A percentile compares a stretch with the other conserved stretches of the same genome.
Conservation (phyloP, 2,888 invertebrate genomes). For the Gonocerus acuteangulatus region DNA sequence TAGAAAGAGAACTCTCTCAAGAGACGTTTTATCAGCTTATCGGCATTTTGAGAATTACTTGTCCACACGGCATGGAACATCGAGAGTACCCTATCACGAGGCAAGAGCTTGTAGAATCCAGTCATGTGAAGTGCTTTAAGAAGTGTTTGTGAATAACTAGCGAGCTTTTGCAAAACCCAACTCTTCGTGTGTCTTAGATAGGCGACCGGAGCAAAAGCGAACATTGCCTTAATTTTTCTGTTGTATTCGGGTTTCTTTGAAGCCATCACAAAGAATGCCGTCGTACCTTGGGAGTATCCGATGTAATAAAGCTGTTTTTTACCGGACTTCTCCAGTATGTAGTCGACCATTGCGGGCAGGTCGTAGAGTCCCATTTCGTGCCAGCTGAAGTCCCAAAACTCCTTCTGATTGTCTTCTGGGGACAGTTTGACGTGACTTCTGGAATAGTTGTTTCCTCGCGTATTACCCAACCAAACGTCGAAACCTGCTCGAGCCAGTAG, state of each 20-base stretch:
- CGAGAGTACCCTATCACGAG: neutral
- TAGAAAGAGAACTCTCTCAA: conserved; percentile 11
- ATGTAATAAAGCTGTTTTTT: conserved; percentile 59
- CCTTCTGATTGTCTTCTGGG: conserved; percentile 21
- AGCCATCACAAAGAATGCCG: conserved; percentile 63
- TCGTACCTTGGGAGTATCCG: conserved; percentile 89
- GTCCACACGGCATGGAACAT: neutral
- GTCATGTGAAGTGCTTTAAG: conserved; percentile 9
- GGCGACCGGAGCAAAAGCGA: conserved; percentile 57
- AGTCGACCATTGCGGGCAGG: conserved; percentile 75
- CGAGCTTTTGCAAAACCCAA: conserved; percentile 11
- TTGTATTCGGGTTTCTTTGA: conserved; percentile 61
- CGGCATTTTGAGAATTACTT: neutral
- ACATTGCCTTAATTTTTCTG: conserved; percentile 51
- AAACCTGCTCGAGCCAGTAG: conserved; percentile 35
- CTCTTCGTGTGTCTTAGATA: conserved; percentile 50
- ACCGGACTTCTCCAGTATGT: conserved; percentile 50
- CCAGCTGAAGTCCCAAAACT: conserved; percentile 38
- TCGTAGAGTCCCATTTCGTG: conserved; percentile 84
- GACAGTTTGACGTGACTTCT: conserved; percentile 31
- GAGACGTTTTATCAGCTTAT: neutral
- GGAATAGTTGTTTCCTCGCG: conserved; percentile 37
- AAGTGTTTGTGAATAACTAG: conserved; percentile 12
- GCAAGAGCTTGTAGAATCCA: conserved; percentile 7
- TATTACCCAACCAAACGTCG: conserved; percentile 38